Evolutionary conservation across 2,888 invertebrate genomes (phyloP), one percentile per base, ranked within the genome.

Genomic region (Artemia sinica): DNA sequence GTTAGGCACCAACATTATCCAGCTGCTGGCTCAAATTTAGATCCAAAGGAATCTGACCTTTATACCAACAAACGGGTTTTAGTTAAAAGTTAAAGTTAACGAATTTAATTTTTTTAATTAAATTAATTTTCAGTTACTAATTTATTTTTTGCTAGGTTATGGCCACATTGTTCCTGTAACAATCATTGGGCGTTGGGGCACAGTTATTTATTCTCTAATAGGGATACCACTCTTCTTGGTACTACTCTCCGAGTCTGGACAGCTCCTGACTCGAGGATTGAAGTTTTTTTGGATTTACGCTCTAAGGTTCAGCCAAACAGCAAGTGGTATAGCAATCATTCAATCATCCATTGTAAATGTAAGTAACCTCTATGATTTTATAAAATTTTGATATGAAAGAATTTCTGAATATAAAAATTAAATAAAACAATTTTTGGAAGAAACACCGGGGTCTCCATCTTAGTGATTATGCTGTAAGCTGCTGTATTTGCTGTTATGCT

Each of bases 171-270:
- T 89, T 67, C 96, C 97, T 0, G 87, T 87, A 73, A 97, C 97
- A 12, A 84, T 74, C 18, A 50, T 72, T 80, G 8, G 84, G 86
- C 12, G 97, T 96, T 10, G 84, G 88, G 72, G 85, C 67, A 94
- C 95, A 1, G 93, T 98, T 72, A 80, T 91, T 49, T 98, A 98
- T 77, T 91, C 97, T 49, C 85, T 91, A 71, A 85, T 97, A 72
- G 97, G 97, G 12, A 96, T 97, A 74, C 97, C 97, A 0, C 82
- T 97, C 74, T 94, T 97, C 79, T 82, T 97, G 73, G 90, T 97
- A 70, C 86, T 95, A 14, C 79, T 98, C 73, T 92, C 94, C 58
- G 94, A 95, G 80, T 89, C 96, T 76, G 96, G 96, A 73, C 94
- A 92, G 81, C 82, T 91, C 11, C 89, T 97, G 76, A 95, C 94